Base-by-base conservation (phyloP, 2,113 vertebrate genomes). In the Eolophus roseicapilla region DNA sequence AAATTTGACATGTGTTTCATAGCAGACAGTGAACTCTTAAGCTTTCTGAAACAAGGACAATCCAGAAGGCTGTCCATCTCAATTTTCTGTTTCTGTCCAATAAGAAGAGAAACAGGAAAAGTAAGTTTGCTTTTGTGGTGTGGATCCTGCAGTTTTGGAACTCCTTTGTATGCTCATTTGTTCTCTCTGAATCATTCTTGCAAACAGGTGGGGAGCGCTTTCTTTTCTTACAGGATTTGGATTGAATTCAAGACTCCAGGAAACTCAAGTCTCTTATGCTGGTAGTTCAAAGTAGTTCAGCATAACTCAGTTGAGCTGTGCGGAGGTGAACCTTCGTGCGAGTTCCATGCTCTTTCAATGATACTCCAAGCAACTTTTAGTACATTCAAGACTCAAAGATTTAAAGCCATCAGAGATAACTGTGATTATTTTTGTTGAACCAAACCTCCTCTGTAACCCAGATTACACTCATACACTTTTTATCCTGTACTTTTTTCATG, bases 161-260 rank as follows among this genome's bases (percentile, higher is more conserved):
- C 96, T 93, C 93, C 95, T 88, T 93, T 90, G 85, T 93, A 82
- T 86, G 29, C 47, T 84, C 92, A 89, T 97, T 97, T 94, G 70
- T 93, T 94, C 92, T 91, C 81, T 96, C 94, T 98, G 98, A 98
- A 94, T 98, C 98, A 98, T 96, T 96, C 92, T 78, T 70, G 91
- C 94, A 97, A 97, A 97, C 90, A 96, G 96, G 91, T 97, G 97
- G 93, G 82, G 95, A 97, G 82, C 3, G 24, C 59, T 88, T 96
- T 96, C 92, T 91, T 93, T 84, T 90, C 92, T 95, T 89, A 60
- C 77, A 33, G 70, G 50, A 82, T 70, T 95, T 95, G 95, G 96
- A 95, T 62, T 33, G 70, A 86, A 77, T 96, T 95, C 95, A 96
- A 91, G 78, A 62, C 47, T 64, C 68, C 53, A 59, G 85, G 80